A percentile compares a stretch with the other conserved stretches of the same genome.
These are phyloP conservation scores for Brachionus paranguensis DNA, from an alignment of 1,140 invertebrate genomes.

Conservation along the genomic window DNA sequence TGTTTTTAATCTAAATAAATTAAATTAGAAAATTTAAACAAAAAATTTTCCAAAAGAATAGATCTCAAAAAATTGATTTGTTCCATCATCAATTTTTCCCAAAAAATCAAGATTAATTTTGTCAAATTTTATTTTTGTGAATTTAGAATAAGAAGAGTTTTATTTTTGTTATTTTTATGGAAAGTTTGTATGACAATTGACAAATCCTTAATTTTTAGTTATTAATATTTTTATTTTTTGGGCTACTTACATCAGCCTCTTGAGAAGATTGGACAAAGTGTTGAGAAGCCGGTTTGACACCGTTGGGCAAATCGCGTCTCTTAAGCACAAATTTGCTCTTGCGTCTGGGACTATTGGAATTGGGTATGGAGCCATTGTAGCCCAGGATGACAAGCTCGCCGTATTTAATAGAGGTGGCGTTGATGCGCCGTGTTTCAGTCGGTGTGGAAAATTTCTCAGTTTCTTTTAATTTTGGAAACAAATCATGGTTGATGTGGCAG, in stretches of 20 bases:
- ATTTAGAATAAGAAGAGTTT: no score
- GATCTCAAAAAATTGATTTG: no score
- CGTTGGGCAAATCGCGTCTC: conserved; percentile 75
- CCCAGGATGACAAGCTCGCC: conserved; percentile 86
- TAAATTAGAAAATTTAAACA: no score
- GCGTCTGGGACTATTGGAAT: conserved; percentile 58
- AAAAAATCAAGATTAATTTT: no score
- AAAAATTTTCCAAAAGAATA: no score
- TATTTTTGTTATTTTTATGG: no score
- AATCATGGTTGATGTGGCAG: background rate
- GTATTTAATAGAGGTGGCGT: conserved; percentile 62
- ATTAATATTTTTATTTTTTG: background rate
- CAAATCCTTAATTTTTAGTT: background rate
- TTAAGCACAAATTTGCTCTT: conserved; percentile 87
- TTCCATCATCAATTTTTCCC: no score
- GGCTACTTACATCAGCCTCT: background rate
- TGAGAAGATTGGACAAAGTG: conserved; percentile 67
- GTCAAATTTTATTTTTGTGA: no score
- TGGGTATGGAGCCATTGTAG: conserved; percentile 57
- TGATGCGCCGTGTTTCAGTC: background rate
- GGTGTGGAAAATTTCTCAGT: background rate
- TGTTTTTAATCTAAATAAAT: no score
- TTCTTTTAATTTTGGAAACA: background rate
- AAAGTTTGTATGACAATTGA: no score
- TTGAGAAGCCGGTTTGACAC: conserved; percentile 86